Conservation (phyloP, 2,888 invertebrate genomes). For the Thymelicus acteon region DNA sequence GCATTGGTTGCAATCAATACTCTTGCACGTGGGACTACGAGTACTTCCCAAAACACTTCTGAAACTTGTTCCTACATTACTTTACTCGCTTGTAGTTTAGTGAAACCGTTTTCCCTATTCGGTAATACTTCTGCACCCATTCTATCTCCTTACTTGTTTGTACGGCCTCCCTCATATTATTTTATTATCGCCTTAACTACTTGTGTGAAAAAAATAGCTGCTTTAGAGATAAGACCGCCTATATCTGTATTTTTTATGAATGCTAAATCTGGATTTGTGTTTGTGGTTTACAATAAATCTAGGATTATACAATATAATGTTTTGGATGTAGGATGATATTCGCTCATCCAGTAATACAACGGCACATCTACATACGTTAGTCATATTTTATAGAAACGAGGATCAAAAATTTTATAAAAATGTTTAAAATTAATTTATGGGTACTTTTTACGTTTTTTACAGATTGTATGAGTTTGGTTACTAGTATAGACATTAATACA, state of each 20-base stretch:
- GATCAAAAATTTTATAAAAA: no score
- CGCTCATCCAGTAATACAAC: no score
- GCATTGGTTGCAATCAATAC: background rate
- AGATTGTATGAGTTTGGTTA: no score
- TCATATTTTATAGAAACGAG: no score
- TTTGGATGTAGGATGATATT: background rate
- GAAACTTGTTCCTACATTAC: background rate
- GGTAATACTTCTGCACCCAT: background rate
- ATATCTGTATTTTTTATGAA: background rate
- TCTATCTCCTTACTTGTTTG: background rate
- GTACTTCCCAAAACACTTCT: background rate
- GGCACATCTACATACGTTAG: no score
- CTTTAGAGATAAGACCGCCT: background rate
- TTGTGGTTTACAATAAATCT: background rate
- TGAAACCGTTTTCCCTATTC: background rate
- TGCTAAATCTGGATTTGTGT: background rate
- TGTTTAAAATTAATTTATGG: no score
- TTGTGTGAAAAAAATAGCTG: slow-evolving; percentile 7
- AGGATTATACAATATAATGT: background rate
- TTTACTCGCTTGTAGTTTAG: background rate
- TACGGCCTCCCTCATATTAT: slow-evolving; percentile 2
- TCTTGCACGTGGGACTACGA: no score
- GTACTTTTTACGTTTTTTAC: no score
- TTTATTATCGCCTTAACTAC: slow-evolving; percentile 6
- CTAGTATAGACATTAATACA: no score